Evolutionary conservation across 1,140 invertebrate species (phyloP).

Genomic region (Lerema accius): DNA sequence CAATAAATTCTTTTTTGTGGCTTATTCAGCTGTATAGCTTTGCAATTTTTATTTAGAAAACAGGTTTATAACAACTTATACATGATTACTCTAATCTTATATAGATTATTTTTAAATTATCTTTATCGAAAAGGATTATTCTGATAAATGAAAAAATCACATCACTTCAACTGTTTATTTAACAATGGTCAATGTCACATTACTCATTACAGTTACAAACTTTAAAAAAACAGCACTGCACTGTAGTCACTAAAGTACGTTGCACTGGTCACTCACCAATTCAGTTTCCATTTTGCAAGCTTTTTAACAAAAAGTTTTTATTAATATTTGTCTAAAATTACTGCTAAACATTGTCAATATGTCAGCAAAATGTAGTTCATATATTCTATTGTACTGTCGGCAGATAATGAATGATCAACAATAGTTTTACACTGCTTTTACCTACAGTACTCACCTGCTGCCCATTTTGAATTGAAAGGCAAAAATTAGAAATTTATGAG

Average conservation of each 20-base stretch:
- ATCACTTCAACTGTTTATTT: constrained; percentile 67
- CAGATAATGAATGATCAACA: neutral
- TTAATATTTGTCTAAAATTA: constrained; percentile 42
- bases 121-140: constrained; percentile 64
- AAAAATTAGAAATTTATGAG: neutral
- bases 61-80: no score
- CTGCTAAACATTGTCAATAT: neutral
- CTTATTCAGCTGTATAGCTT: no score
- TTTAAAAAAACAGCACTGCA: constrained; percentile 63
- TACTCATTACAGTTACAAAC: constrained; percentile 55
- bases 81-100: no score
- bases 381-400: neutral
- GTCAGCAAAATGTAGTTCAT: neutral
- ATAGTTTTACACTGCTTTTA: neutral
- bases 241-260: constrained; percentile 57
- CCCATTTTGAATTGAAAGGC: neutral
- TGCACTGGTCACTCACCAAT: constrained; percentile 67
- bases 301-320: constrained; percentile 69
- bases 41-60: no score
- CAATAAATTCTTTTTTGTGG: no score
- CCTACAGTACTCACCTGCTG: constrained; percentile 53
- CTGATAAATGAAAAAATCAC: constrained; percentile 66
- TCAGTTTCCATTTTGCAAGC: constrained; percentile 78
- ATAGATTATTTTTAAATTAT: no score
- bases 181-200: constrained; percentile 53